phyloP scores from a whole-genome alignment of 2,113 vertebrate species.

The Grammomys surdaster region DNA sequence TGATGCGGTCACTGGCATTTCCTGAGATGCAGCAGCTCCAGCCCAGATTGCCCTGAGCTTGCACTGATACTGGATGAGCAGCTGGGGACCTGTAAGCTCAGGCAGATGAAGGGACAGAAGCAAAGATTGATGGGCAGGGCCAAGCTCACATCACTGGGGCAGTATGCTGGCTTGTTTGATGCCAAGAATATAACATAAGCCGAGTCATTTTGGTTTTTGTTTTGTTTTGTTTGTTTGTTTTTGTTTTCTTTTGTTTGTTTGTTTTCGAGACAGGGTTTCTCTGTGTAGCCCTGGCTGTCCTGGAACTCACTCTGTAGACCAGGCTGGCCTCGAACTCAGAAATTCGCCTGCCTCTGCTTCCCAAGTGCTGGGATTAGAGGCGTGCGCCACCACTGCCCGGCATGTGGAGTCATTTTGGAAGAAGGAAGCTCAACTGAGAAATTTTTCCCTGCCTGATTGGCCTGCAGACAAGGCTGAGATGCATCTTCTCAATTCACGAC shows the following conservation, averaged over 20 bases:
- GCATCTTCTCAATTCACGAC: neutral
- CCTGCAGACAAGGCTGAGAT: neutral
- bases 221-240: too few relatives aligned
- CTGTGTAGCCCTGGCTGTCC: too few relatives aligned
- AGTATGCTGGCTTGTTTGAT: neutral
- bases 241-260: too few relatives aligned
- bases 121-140: neutral
- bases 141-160: neutral
- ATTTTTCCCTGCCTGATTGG: neutral
- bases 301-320: too few relatives aligned
- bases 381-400: too few relatives aligned
- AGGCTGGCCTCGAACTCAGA: too few relatives aligned
- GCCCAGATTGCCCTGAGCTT: accelerated
- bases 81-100: neutral
- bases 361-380: too few relatives aligned
- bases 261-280: too few relatives aligned
- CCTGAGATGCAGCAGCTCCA: neutral
- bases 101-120: neutral
- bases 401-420: neutral
- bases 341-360: too few relatives aligned
- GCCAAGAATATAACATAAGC: neutral
- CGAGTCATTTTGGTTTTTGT: neutral
- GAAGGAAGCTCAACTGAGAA: neutral
- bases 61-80: neutral
- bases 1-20: neutral